Percentiles rank a stretch among this genome's conserved stretches.
Evolutionary conservation across 2,797 vertebrate species (phyloP).

Genomic region (Limnodromus scolopaceus): DNA sequence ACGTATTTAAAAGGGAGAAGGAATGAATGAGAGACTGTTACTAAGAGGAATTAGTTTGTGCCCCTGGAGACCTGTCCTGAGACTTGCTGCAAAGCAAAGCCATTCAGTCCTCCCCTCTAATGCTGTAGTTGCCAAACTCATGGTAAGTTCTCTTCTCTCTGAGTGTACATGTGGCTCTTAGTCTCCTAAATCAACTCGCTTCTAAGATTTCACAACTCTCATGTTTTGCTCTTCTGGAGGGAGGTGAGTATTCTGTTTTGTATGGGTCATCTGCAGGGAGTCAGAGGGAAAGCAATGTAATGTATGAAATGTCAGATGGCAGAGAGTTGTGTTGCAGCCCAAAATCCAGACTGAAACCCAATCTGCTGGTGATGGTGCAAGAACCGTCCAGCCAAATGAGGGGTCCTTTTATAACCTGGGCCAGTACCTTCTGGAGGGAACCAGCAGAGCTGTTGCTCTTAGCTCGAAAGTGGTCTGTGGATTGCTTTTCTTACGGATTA

Average conservation of each 20-base stretch:
- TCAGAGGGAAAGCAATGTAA: not conserved
- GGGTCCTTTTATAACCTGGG: not conserved
- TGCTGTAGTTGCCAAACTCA: not conserved
- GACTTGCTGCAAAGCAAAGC: not conserved
- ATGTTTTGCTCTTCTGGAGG: not conserved
- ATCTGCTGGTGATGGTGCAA: not conserved
- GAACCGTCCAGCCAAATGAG: not conserved
- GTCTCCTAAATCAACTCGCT: not conserved
- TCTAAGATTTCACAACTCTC: not conserved
- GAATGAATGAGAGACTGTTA: conserved; percentile 29
- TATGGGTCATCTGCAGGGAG: not conserved
- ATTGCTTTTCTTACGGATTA: not conserved
- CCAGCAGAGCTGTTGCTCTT: not conserved
- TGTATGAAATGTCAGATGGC: conserved; percentile 6
- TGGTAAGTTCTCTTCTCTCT: not conserved
- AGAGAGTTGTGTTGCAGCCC: not conserved
- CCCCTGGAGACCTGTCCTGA: not conserved
- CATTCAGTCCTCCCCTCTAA: not conserved
- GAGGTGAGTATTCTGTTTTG: not conserved
- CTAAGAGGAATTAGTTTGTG: conserved; percentile 40
- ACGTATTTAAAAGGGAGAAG: conserved; percentile 37
- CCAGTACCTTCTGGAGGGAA: not conserved
- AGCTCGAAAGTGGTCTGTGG: not conserved
- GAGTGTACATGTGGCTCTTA: not conserved
- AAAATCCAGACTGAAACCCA: conserved; percentile 8